A percentile compares a stretch with the other conserved stretches of the same genome.
Evolutionary conservation across 2,797 vertebrate species (phyloP).

Genomic region (Naso thynnoides): DNA sequence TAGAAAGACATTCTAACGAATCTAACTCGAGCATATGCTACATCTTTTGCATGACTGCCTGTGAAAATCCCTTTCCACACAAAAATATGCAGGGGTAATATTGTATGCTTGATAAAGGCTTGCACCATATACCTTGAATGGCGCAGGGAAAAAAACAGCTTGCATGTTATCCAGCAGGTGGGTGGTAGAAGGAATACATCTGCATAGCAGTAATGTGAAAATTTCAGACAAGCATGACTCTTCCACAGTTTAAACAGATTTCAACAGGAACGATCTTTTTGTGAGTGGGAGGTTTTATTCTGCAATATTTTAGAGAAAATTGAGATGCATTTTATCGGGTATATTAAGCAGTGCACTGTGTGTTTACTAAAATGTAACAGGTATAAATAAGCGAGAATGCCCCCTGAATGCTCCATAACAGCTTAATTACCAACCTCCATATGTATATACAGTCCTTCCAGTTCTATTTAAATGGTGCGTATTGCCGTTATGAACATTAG

Average conservation of each 20-base stretch:
- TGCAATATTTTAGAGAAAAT: constrained; percentile 39
- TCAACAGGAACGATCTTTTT: constrained; percentile 38
- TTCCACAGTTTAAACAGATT: constrained; percentile 69
- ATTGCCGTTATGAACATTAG: constrained; percentile 8
- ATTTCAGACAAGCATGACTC: constrained; percentile 67
- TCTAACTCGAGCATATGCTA: constrained; percentile 12
- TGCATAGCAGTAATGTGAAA: constrained; percentile 70
- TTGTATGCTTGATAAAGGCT: constrained; percentile 48
- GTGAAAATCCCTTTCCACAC: constrained; percentile 26
- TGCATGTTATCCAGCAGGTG: constrained; percentile 64
- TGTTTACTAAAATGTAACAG: constrained; percentile 32
- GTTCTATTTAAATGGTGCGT: not conserved
- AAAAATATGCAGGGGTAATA: constrained; percentile 29
- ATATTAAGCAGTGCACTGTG: constrained; percentile 28
- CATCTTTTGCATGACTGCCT: constrained; percentile 14
- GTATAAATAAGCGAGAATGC: constrained; percentile 34
- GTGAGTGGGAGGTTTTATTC: constrained; percentile 61
- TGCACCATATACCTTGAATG: constrained; percentile 56
- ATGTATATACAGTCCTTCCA: not conserved
- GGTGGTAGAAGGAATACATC: constrained; percentile 74
- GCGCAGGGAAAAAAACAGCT: constrained; percentile 47
- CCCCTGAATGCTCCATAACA: constrained; percentile 12
- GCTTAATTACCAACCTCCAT: constrained; percentile 31
- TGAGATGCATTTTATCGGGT: constrained; percentile 34
- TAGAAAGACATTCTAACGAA: not conserved